These are phyloP conservation scores for Tryphoninae sp. DNA, from an alignment of 2,888 invertebrate genomes.

Conservation along the genomic window DNA sequence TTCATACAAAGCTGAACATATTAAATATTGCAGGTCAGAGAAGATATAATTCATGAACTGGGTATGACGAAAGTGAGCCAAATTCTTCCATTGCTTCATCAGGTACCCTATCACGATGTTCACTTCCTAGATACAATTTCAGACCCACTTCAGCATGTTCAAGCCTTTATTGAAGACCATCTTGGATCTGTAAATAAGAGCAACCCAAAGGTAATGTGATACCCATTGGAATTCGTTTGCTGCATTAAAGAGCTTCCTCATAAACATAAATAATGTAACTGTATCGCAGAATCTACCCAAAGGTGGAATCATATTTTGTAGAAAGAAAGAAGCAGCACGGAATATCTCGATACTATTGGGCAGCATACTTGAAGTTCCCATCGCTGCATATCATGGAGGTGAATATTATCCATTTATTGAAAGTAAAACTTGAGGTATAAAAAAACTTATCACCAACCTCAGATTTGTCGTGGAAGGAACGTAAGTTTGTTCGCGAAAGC, in stretches of 20 bases:
- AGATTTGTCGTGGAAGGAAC: slow-evolving; percentile 29
- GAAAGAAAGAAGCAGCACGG: slow-evolving; percentile 29
- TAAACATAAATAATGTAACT: no score
- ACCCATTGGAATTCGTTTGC: neutral
- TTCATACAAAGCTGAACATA: neutral
- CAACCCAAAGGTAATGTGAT: neutral
- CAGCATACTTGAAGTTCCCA: neutral
- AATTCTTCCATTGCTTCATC: neutral
- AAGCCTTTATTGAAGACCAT: no score
- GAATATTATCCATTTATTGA: neutral
- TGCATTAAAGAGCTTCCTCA: no score
- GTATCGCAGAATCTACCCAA: slow-evolving; percentile 13
- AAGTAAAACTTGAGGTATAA: neutral
- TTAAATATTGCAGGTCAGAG: slow-evolving; percentile 18
- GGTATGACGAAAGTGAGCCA: slow-evolving; percentile 14
- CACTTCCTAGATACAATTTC: slow-evolving; percentile 29
- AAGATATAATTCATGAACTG: slow-evolving; percentile 29
- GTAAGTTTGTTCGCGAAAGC: slow-evolving; percentile 4
- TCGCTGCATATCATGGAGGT: slow-evolving; percentile 48
- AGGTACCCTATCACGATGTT: slow-evolving; percentile 29
- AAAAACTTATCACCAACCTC: neutral
- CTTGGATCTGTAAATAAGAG: no score
- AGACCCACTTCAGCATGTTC: neutral
- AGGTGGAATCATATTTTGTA: slow-evolving; percentile 54
- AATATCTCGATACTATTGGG: slow-evolving; percentile 14